phyloP scores from a whole-genome alignment of 1,140 invertebrate species.

The Drosophila nasuta region DNA sequence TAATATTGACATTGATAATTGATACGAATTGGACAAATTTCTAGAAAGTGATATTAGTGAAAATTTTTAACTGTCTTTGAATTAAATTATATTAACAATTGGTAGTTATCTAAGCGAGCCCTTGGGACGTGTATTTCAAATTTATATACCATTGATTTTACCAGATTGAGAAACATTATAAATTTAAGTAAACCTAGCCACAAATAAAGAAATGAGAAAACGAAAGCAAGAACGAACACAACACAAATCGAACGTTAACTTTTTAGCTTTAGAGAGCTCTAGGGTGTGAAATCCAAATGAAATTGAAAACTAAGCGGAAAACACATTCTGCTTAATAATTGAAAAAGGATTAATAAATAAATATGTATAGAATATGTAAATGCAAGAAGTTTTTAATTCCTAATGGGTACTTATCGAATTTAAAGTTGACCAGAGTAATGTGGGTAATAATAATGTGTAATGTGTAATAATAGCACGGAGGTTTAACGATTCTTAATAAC shows the following conservation, averaged over 20 bases:
- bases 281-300: conserved; percentile 50
- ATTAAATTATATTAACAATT: conserved; percentile 71
- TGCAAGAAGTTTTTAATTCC: conserved; percentile 2
- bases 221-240: conserved; percentile 34
- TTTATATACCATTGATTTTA: conserved; percentile 67
- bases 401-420: background rate
- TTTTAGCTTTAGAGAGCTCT: conserved; percentile 74
- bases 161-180: conserved; percentile 34
- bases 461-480: no score
- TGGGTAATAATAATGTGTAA: no score
- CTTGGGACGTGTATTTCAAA: conserved; percentile 48
- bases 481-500: no score
- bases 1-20: conserved; percentile 48
- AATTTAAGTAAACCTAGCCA: conserved; percentile 20
- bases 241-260: conserved; percentile 80
- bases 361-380: conserved; percentile 25
- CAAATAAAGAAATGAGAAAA: conserved; percentile 32
- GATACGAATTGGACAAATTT: conserved; percentile 77
- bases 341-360: conserved; percentile 33
- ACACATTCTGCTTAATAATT: conserved; percentile 26
- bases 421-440: background rate
- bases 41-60: conserved; percentile 78
- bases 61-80: conserved; percentile 78
- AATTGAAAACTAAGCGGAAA: conserved; percentile 21
- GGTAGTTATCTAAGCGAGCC: conserved; percentile 65